Conservation (phyloP, 1,140 invertebrate genomes). For the Heliconius eleuchia region DNA sequence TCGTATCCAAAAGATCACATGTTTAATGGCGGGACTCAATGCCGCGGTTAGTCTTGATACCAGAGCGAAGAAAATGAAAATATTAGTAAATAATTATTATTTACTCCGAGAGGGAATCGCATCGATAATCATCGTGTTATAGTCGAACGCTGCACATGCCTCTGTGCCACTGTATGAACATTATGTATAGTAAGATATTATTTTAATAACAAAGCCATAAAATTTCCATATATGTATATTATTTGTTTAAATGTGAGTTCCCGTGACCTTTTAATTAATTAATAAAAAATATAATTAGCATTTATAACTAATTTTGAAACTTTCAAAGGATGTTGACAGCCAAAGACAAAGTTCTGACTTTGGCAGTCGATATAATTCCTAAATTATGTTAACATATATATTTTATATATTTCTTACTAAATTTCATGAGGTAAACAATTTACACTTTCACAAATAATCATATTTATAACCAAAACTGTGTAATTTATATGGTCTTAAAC, state of each 20-base stretch:
- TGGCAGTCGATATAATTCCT: background rate
- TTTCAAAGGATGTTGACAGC: background rate
- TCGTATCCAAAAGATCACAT: background rate
- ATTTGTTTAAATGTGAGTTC: background rate
- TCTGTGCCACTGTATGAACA: background rate
- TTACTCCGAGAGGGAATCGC: too few relatives aligned
- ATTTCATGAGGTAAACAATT: background rate
- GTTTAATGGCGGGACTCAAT: too few relatives aligned
- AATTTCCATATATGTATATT: background rate
- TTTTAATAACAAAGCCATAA: background rate
- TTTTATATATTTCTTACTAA: too few relatives aligned
- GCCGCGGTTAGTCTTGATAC: too few relatives aligned
- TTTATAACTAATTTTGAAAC: background rate
- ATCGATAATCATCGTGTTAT: too few relatives aligned
- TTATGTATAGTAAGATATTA: background rate
- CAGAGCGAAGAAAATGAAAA: too few relatives aligned
- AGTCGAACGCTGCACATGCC: too few relatives aligned
- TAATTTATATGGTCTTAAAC: too few relatives aligned
- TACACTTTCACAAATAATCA: background rate
- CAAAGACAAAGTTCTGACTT: background rate
- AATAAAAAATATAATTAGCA: background rate
- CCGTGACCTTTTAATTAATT: constrained; percentile 5
- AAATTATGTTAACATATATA: too few relatives aligned
- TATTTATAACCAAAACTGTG: too few relatives aligned
- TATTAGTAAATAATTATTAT: too few relatives aligned